Evolutionary conservation across 2,888 invertebrate species (phyloP).

Genomic region (Brachypalpus laphriformis): DNA sequence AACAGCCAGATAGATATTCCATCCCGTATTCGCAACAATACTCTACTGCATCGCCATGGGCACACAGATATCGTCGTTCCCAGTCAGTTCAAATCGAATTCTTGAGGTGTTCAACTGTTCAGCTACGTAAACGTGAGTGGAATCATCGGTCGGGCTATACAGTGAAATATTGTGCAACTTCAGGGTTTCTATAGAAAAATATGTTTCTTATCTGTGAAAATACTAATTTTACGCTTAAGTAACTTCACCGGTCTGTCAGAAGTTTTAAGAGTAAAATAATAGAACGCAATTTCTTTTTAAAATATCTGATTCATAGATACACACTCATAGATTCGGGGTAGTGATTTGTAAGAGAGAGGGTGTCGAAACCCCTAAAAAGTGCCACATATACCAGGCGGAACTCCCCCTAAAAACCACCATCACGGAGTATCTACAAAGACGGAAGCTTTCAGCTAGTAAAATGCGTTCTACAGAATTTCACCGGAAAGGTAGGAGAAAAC

Average conservation of each 20-base stretch:
- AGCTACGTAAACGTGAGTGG: neutral
- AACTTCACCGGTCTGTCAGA: neutral
- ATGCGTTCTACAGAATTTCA: constrained; percentile 71
- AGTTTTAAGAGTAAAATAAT: neutral
- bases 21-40: constrained; percentile 48
- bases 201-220: constrained; percentile 20
- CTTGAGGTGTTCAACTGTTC: constrained; percentile 59
- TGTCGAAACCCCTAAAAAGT: constrained; percentile 20
- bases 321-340: neutral
- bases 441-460: constrained; percentile 69
- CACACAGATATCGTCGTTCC: constrained; percentile 42
- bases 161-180: constrained; percentile 43
- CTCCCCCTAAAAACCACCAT: constrained; percentile 14
- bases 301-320: constrained; percentile 15
- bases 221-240: neutral
- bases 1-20: constrained; percentile 33
- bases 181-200: constrained; percentile 8
- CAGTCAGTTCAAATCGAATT: constrained; percentile 64
- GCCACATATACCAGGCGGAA: constrained; percentile 28
- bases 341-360: constrained; percentile 5
- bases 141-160: constrained; percentile 18
- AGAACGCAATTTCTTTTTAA: neutral
- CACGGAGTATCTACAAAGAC: constrained; percentile 66
- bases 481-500: constrained; percentile 64
- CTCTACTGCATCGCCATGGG: constrained; percentile 37